These are phyloP conservation scores for Varanus komodoensis DNA, from an alignment of 2,113 vertebrate genomes.

Conservation along the genomic window DNA sequence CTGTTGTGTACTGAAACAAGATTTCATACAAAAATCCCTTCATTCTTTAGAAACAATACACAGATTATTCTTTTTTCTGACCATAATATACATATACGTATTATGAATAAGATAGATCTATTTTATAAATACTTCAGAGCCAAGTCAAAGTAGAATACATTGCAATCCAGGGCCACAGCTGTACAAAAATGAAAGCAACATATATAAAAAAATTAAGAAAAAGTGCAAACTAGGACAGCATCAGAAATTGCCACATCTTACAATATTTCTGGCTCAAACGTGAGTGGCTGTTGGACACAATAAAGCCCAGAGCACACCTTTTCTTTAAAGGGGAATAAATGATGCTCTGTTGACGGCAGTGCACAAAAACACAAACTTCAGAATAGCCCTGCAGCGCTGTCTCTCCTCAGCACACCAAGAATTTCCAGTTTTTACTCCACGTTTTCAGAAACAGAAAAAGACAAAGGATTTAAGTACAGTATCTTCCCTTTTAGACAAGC, in stretches of 20 bases:
- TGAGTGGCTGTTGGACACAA: conserved; percentile 61
- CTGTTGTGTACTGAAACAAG: conserved; percentile 35
- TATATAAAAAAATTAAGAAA: conserved; percentile 73
- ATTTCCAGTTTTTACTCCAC: conserved; percentile 78
- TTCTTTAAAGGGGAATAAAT: conserved; percentile 48
- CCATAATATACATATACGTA: conserved; percentile 82
- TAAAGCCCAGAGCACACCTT: conserved; percentile 49
- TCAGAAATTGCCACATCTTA: conserved; percentile 74
- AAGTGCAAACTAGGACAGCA: conserved; percentile 84
- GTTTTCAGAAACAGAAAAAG: conserved; percentile 52
- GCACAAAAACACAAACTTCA: conserved; percentile 53
- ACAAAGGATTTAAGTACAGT: conserved; percentile 47
- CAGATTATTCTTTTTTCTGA: conserved; percentile 68
- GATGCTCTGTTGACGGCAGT: conserved; percentile 63
- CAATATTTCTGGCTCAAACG: conserved; percentile 75
- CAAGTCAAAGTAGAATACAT: conserved; percentile 69
- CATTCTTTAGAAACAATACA: conserved; percentile 73
- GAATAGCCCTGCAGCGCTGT: conserved; percentile 50
- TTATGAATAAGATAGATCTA: conserved; percentile 66
- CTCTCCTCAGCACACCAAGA: conserved; percentile 40
- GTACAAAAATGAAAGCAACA: conserved; percentile 80
- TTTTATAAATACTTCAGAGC: conserved; percentile 79
- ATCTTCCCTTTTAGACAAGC: conserved; percentile 69
- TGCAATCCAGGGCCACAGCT: conserved; percentile 75
- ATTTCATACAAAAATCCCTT: conserved; percentile 72